These are phyloP conservation scores for Anhinga rufa DNA, from an alignment of 2,113 vertebrate species.

Conservation along the genomic window DNA sequence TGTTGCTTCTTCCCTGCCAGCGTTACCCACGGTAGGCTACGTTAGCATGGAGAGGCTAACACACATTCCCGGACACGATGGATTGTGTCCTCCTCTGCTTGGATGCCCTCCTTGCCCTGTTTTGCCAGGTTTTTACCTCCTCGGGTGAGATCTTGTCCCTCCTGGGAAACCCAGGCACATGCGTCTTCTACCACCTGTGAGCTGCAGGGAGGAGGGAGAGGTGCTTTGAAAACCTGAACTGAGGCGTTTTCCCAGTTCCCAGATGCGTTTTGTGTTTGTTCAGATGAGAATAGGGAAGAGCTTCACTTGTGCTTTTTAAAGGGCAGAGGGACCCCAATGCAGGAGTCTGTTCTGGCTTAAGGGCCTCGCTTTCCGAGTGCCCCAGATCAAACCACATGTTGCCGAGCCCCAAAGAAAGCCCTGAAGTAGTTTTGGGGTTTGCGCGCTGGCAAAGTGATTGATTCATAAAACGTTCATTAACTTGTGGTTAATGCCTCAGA, in stretches of 20 bases:
- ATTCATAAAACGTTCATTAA: neutral
- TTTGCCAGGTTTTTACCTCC: neutral
- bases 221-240: rapidly evolving
- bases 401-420: neutral
- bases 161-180: rapidly evolving
- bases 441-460: neutral
- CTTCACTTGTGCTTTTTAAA: neutral
- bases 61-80: rapidly evolving
- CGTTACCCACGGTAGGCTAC: rapidly evolving
- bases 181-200: rapidly evolving
- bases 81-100: neutral
- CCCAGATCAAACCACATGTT: neutral
- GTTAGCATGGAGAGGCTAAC: rapidly evolving
- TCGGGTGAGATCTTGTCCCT: neutral
- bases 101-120: neutral
- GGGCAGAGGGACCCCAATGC: neutral
- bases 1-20: neutral
- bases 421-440: neutral
- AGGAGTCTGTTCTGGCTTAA: neutral
- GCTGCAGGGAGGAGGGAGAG: neutral
- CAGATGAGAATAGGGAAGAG: neutral
- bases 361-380: neutral
- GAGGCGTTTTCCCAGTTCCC: neutral
- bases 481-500: neutral
- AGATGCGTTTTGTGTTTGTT: neutral